These are phyloP conservation scores for Harpagifer antarcticus DNA, from an alignment of 2,797 vertebrate genomes.

Conservation along the genomic window DNA sequence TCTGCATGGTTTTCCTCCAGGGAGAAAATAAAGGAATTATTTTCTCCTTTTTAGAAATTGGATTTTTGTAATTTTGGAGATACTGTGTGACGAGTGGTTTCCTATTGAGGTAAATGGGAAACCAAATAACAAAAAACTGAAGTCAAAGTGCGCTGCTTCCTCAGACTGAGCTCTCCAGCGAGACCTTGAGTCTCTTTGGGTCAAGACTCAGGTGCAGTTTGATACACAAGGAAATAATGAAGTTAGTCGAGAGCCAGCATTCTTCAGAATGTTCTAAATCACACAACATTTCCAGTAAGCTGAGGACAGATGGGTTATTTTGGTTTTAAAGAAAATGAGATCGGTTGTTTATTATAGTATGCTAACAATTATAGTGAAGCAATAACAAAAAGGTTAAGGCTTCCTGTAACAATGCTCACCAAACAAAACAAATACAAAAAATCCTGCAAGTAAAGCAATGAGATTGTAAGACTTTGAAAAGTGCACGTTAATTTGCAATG, in stretches of 20 bases:
- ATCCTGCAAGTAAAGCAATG: no score
- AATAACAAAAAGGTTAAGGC: no score
- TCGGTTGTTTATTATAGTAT: no score
- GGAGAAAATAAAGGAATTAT: conserved; percentile 9
- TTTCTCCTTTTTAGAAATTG: background rate
- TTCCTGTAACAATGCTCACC: no score
- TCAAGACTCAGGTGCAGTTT: conserved; percentile 16
- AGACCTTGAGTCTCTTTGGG: conserved; percentile 9
- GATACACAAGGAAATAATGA: conserved; percentile 33
- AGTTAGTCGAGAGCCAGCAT: conserved; percentile 23
- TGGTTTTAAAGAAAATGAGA: background rate
- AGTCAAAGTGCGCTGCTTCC: conserved; percentile 20
- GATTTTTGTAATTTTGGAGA: background rate
- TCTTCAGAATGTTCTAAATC: conserved; percentile 10
- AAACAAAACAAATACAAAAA: no score
- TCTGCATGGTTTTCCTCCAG: conserved; percentile 6
- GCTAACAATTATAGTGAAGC: no score
- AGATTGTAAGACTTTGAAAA: no score
- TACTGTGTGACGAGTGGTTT: conserved; percentile 14
- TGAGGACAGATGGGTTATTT: conserved; percentile 9
- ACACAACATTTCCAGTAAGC: conserved; percentile 8
- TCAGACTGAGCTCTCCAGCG: conserved; percentile 14
- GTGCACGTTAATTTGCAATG: no score
- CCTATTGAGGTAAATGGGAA: conserved; percentile 13
- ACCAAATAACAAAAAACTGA: background rate